Conservation (phyloP, 2,797 vertebrate species). For the Vultur gryphus region DNA sequence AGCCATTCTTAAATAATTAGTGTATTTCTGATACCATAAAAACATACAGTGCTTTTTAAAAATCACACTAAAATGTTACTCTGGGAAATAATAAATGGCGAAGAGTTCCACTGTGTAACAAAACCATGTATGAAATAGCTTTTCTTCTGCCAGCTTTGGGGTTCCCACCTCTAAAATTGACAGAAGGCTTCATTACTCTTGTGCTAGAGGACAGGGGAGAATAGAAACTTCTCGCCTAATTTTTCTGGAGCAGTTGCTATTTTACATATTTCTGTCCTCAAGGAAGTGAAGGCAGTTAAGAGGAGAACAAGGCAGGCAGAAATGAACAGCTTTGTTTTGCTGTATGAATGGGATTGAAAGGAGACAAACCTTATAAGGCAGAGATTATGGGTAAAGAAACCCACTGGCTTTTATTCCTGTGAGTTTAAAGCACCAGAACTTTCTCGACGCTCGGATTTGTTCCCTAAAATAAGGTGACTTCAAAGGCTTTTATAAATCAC, state of each 20-base stretch:
- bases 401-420: not conserved
- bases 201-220: not conserved
- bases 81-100: not conserved
- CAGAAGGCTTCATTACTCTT: constrained; percentile 10
- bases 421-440: not conserved
- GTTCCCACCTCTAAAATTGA: not conserved
- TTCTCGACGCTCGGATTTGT: not conserved
- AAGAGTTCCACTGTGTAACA: not conserved
- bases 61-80: not conserved
- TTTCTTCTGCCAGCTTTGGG: not conserved
- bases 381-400: not conserved
- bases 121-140: not conserved
- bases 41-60: not conserved
- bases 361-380: not conserved
- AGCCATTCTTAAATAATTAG: not conserved
- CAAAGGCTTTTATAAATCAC: not conserved
- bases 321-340: constrained; percentile 7
- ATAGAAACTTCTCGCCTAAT: constrained; percentile 13
- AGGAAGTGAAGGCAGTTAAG: not conserved
- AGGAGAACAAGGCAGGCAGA: not conserved
- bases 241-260: not conserved
- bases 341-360: not conserved
- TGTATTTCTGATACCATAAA: not conserved
- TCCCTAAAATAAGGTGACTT: not conserved
- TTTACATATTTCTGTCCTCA: not conserved